Conservation (phyloP, 2,113 vertebrate genomes). For the Stictonetta naevosa region DNA sequence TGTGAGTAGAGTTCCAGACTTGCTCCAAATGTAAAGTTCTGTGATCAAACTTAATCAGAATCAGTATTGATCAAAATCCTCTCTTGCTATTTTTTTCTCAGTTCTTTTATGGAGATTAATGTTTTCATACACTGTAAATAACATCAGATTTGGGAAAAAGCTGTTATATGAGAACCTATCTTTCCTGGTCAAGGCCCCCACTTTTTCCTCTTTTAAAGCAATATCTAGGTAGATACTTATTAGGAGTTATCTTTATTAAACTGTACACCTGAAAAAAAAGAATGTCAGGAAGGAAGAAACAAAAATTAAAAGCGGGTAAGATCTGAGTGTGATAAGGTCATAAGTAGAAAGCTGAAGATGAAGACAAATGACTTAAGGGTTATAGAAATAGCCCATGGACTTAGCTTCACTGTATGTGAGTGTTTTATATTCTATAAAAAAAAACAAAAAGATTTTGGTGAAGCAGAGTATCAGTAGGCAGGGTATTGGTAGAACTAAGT, state of each 20-base stretch:
- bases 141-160: not conserved
- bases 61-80: constrained; percentile 30
- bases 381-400: constrained; percentile 75
- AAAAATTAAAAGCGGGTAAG: not conserved
- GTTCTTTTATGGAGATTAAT: constrained; percentile 2
- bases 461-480: not conserved
- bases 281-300: not conserved
- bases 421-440: constrained; percentile 60
- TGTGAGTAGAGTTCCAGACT: not conserved
- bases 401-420: constrained; percentile 78
- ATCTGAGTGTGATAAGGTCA: not conserved
- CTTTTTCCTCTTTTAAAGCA: not conserved
- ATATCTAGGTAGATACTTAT: not conserved
- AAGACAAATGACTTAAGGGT: constrained; percentile 67
- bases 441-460: not conserved
- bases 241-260: not conserved
- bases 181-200: not conserved
- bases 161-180: not conserved
- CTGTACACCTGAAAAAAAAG: not conserved
- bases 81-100: not conserved
- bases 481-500: constrained; percentile 4
- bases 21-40: constrained; percentile 31
- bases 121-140: constrained; percentile 27
- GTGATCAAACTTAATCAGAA: constrained; percentile 44
- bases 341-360: constrained; percentile 17